Conservation (phyloP, 2,113 vertebrate species). For the Pomatostomus ruficeps region DNA sequence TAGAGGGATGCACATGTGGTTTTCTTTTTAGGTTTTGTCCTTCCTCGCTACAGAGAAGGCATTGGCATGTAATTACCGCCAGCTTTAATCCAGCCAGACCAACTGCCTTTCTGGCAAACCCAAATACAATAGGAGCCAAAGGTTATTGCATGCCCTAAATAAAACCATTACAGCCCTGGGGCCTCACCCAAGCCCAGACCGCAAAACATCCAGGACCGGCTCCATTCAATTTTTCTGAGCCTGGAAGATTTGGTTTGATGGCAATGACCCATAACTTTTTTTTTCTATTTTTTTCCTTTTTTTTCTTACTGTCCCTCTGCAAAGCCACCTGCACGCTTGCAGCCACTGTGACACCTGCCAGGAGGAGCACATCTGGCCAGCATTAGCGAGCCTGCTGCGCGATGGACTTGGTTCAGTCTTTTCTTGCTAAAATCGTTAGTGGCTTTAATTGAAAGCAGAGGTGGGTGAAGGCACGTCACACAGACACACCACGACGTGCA, state of each 20-base stretch:
- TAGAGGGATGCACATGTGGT: rapidly evolving
- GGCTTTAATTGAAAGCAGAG: background rate
- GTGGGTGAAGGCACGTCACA: background rate
- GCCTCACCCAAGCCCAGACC: background rate
- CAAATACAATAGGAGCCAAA: conserved; percentile 28
- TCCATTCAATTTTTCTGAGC: background rate
- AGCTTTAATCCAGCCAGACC: conserved; percentile 22
- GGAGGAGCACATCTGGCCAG: background rate
- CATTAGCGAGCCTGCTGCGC: rapidly evolving
- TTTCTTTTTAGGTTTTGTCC: background rate
- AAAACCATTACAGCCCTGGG: background rate
- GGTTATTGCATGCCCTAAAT: conserved; percentile 32
- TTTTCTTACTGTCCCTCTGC: background rate
- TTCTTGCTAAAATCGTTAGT: background rate
- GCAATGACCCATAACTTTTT: background rate
- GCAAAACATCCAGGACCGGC: background rate
- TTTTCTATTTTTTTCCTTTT: background rate
- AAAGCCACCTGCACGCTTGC: background rate
- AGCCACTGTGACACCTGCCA: background rate
- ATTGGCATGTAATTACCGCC: background rate
- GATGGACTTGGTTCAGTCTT: background rate
- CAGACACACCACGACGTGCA: rapidly evolving
- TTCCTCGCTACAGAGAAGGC: background rate
- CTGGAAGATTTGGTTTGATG: background rate
- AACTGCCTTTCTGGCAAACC: conserved; percentile 33